A percentile compares a stretch with the other conserved stretches of the same genome.
Conservation (phyloP, 2,888 invertebrate genomes). For the Sinhomidia bicolor region DNA sequence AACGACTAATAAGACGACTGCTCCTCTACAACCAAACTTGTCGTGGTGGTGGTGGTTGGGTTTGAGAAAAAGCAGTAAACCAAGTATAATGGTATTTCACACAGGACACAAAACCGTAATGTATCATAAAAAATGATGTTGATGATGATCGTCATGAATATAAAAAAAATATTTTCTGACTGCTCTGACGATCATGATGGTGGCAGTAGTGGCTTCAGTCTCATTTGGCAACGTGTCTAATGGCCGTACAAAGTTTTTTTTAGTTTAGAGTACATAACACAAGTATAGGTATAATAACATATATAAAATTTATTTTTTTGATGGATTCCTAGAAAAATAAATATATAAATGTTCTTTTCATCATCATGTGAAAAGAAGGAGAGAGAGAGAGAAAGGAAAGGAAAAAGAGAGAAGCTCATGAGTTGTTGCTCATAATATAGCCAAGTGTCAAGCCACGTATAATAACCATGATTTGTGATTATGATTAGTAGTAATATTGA, state of each 20-base stretch:
- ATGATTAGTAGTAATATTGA: constrained; percentile 75
- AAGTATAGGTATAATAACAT: constrained; percentile 37
- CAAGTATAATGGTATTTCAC: constrained; percentile 49
- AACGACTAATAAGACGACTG: too few species aligned
- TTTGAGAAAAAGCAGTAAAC: constrained; percentile 20
- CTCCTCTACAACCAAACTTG: constrained; percentile 43
- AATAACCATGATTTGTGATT: constrained; percentile 75
- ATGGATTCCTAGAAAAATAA: constrained; percentile 70
- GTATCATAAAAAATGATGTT: constrained; percentile 64
- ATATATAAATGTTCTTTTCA: constrained; percentile 53
- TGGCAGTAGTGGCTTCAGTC: constrained; percentile 32
- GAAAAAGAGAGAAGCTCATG: constrained; percentile 51
- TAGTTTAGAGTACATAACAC: constrained; percentile 2
- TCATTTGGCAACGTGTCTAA: constrained; percentile 71
- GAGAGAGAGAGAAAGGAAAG: constrained; percentile 1
- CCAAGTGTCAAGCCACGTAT: constrained; percentile 60
- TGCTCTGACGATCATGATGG: constrained; percentile 45
- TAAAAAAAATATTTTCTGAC: constrained; percentile 67
- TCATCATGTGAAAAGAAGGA: constrained; percentile 50
- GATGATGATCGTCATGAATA: constrained; percentile 45
- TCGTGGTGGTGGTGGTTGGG: constrained; percentile 15
- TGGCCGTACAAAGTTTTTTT: constrained; percentile 60
- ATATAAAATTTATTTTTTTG: constrained; percentile 69
- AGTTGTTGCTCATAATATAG: constrained; percentile 52
- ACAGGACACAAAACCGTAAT: constrained; percentile 63